phyloP scores from a whole-genome alignment of 1,140 invertebrate genomes.

The Hydropsyche tenuis region DNA sequence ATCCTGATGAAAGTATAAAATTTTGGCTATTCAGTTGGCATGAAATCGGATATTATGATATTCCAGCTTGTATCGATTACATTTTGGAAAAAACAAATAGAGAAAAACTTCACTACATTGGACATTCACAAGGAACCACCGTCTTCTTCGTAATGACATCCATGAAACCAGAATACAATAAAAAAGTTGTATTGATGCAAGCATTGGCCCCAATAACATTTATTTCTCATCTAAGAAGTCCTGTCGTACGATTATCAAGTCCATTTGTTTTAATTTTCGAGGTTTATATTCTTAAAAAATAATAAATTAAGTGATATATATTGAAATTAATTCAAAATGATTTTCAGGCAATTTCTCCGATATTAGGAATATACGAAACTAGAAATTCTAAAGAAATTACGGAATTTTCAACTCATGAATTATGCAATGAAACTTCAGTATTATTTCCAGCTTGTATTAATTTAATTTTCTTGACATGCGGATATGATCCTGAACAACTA shows the following conservation, averaged over 20 bases:
- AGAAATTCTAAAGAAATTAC: conserved; percentile 62
- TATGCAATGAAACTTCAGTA: conserved; percentile 62
- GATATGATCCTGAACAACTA: conserved; percentile 63
- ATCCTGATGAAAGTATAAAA: conserved; percentile 55
- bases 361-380: conserved; percentile 64
- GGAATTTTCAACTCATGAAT: conserved; percentile 58
- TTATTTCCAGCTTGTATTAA: conserved; percentile 65
- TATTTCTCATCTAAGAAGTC: conserved; percentile 53
- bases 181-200: conserved; percentile 64
- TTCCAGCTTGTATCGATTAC: conserved; percentile 69
- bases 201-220: conserved; percentile 69
- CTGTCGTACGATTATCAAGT: conserved; percentile 53
- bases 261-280: neutral
- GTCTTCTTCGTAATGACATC: conserved; percentile 67
- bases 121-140: conserved; percentile 68
- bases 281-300: neutral
- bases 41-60: conserved; percentile 69
- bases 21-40: conserved; percentile 74
- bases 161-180: conserved; percentile 67
- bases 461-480: conserved; percentile 65
- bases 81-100: conserved; percentile 59
- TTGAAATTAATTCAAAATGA: neutral
- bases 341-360: conserved; percentile 28
- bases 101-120: conserved; percentile 63
- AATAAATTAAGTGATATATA: neutral